Percentiles rank a stretch among this genome's conserved stretches.
Conservation (phyloP, 2,888 invertebrate genomes). For the Drosophila multiciliata region DNA sequence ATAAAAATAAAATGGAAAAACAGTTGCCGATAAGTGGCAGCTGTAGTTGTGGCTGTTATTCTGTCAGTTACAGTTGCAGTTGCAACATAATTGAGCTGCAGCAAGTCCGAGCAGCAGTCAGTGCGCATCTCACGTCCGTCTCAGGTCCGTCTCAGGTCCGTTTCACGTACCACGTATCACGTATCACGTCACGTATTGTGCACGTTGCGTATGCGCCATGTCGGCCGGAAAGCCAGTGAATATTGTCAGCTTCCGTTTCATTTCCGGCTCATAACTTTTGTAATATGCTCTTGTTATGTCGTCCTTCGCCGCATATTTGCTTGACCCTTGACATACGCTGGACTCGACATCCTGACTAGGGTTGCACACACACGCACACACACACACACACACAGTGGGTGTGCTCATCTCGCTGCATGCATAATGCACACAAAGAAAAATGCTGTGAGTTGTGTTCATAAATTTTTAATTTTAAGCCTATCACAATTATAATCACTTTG, state of each 20-base stretch:
- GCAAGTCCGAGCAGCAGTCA: neutral
- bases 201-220: slow-evolving; percentile 35
- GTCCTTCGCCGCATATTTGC: slow-evolving; percentile 15
- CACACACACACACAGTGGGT: neutral
- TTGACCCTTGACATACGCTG: slow-evolving; percentile 28
- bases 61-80: slow-evolving; percentile 14
- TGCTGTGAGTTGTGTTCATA: neutral
- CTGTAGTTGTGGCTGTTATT: slow-evolving; percentile 12
- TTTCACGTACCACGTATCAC: neutral
- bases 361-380: neutral
- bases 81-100: slow-evolving; percentile 4
- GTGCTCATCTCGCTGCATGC: neutral
- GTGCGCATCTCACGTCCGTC: slow-evolving; percentile 10
- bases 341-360: slow-evolving; percentile 10
- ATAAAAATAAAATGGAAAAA: slow-evolving; percentile 1
- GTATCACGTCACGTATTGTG: slow-evolving; percentile 8
- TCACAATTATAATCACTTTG: neutral
- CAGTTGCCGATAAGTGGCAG: slow-evolving; percentile 31
- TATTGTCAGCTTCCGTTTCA: slow-evolving; percentile 71
- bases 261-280: slow-evolving; percentile 78
- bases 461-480: slow-evolving; percentile 1
- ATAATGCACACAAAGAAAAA: neutral
- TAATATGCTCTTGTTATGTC: slow-evolving; percentile 40
- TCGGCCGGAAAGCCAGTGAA: slow-evolving; percentile 29
- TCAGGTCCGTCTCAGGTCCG: neutral